Evolutionary conservation across 2,113 vertebrate genomes (phyloP).

Genomic region (Mustela lutreola): DNA sequence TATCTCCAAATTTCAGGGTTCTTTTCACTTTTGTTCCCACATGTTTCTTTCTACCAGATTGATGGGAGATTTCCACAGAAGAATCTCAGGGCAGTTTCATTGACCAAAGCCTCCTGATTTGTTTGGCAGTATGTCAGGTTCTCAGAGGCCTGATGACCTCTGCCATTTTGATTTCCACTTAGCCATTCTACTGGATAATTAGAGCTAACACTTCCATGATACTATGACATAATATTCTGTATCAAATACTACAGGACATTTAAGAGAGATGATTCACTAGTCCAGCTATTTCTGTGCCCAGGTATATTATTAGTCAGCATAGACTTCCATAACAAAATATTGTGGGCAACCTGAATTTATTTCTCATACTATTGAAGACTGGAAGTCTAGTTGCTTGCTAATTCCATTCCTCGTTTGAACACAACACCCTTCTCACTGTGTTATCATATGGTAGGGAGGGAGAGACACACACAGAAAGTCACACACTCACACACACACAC

Average conservation of each 20-base stretch:
- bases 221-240: background rate
- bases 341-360: background rate
- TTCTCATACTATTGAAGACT: background rate
- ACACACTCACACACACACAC: background rate
- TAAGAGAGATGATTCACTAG: background rate
- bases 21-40: background rate
- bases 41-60: background rate
- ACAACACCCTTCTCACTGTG: background rate
- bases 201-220: background rate
- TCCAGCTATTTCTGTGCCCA: background rate
- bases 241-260: background rate
- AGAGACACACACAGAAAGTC: background rate
- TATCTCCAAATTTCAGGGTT: constrained; percentile 18
- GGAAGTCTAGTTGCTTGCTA: background rate
- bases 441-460: background rate
- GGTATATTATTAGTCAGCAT: background rate
- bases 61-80: constrained; percentile 4
- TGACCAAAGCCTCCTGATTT: constrained; percentile 19
- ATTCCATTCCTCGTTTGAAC: background rate
- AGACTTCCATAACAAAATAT: background rate
- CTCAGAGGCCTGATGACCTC: background rate
- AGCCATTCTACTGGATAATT: constrained; percentile 15
- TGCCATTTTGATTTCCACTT: constrained; percentile 3
- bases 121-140: background rate
- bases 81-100: constrained; percentile 7